Conservation (phyloP, 2,797 vertebrate species). For the Acanthurus leucopareius region DNA sequence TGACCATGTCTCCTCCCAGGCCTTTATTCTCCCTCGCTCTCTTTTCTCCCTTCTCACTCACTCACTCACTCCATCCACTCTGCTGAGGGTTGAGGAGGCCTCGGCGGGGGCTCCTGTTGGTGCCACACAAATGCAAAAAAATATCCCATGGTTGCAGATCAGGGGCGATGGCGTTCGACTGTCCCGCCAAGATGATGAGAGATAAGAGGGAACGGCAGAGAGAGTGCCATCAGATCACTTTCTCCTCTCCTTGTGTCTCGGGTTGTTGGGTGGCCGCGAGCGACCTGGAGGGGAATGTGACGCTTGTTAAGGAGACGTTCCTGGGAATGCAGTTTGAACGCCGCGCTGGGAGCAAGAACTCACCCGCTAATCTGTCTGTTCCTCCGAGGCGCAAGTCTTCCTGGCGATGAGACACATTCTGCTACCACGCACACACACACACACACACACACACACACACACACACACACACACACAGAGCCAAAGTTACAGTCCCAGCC, state of each 20-base stretch:
- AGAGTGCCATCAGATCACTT: constrained; percentile 76
- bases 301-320: constrained; percentile 91
- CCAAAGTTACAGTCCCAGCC: constrained; percentile 60
- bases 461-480: constrained; percentile 46
- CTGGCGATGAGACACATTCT: constrained; percentile 65
- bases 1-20: constrained; percentile 56
- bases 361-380: constrained; percentile 78
- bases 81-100: constrained; percentile 37
- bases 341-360: constrained; percentile 68
- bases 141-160: constrained; percentile 26
- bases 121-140: constrained; percentile 23
- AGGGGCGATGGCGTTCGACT: constrained; percentile 24
- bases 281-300: constrained; percentile 83
- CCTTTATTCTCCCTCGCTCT: constrained; percentile 34
- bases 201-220: constrained; percentile 28
- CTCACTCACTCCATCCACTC: constrained; percentile 20
- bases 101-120: constrained; percentile 49
- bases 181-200: constrained; percentile 16
- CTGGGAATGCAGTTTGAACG: constrained; percentile 74
- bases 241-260: constrained; percentile 79
- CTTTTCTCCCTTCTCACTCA: constrained; percentile 5
- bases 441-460: constrained; percentile 54
- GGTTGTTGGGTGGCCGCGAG: constrained; percentile 85
- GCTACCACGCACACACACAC: constrained; percentile 58
- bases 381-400: constrained; percentile 76